Conservation (phyloP, 2,888 invertebrate genomes). For the Tryphoninae sp. region DNA sequence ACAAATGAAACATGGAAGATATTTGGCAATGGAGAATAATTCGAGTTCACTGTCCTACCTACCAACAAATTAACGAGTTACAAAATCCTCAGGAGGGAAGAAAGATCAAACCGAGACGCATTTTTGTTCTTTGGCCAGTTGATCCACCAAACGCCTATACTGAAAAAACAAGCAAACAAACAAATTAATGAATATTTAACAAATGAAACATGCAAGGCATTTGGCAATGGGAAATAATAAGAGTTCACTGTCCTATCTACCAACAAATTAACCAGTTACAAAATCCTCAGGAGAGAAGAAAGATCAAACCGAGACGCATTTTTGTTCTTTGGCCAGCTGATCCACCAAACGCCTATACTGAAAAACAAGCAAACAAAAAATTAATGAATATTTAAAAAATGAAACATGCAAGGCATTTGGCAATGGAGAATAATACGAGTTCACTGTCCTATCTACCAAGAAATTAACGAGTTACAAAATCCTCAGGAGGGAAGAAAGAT, state of each 20-base stretch:
- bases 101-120: background rate
- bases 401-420: background rate
- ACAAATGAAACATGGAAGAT: background rate
- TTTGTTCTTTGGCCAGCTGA: too few relatives aligned
- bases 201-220: background rate
- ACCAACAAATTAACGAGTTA: conserved; percentile 34
- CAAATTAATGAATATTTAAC: background rate
- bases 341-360: too few relatives aligned
- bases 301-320: background rate
- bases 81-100: background rate
- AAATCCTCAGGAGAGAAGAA: background rate
- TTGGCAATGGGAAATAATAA: background rate
- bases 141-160: too few relatives aligned
- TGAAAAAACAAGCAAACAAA: background rate
- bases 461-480: conserved; percentile 30
- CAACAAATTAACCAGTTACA: conserved; percentile 35
- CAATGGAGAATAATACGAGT: background rate
- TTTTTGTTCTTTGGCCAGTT: too few relatives aligned
- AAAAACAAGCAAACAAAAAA: background rate
- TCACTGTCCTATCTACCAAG: conserved; percentile 19
- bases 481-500: background rate
- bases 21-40: background rate
- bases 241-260: conserved; percentile 1
- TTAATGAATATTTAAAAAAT: background rate
- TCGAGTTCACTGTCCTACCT: background rate